Evolutionary conservation across 2,888 invertebrate species (phyloP).

Genomic region (Tiliacea aurago): DNA sequence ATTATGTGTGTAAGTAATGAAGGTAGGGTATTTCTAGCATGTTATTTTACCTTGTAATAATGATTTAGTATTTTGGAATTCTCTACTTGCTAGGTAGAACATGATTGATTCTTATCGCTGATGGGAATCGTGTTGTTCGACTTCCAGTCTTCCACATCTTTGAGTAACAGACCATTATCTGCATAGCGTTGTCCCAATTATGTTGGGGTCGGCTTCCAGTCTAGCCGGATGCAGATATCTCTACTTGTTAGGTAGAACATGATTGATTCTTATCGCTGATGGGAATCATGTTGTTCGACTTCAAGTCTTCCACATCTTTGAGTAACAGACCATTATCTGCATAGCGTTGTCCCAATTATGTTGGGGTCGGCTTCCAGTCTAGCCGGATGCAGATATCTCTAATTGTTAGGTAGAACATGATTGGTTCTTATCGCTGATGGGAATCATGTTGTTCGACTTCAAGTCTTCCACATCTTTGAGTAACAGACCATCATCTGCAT

Average conservation of each 20-base stretch:
- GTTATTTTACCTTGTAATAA: constrained; percentile 8
- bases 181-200: no score
- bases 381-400: no score
- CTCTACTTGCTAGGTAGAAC: neutral
- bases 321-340: neutral
- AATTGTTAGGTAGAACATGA: neutral
- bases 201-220: no score
- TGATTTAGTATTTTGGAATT: neutral
- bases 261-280: neutral
- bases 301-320: neutral
- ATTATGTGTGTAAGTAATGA: constrained; percentile 64
- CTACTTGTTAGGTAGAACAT: neutral
- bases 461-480: neutral
- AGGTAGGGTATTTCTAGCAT: constrained; percentile 43
- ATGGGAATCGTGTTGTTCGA: neutral
- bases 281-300: neutral
- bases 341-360: no score
- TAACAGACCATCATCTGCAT: no score
- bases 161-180: neutral
- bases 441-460: neutral
- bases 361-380: no score
- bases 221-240: no score
- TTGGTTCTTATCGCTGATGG: neutral
- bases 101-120: neutral
- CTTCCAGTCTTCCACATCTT: neutral